phyloP scores from a whole-genome alignment of 2,113 vertebrate genomes.

The Anolis carolinensis region DNA sequence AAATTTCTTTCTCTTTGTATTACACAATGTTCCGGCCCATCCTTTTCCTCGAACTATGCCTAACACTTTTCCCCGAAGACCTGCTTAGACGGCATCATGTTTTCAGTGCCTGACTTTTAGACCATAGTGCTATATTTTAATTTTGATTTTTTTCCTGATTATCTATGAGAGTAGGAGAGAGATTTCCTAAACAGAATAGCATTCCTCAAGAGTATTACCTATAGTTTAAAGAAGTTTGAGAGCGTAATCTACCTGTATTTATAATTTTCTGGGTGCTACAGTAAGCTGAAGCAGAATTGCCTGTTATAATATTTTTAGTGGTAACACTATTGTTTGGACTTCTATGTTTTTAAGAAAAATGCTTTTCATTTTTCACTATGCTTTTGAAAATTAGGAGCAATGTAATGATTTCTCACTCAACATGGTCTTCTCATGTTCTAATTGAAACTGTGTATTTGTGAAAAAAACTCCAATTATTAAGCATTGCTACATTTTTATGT shows the following conservation, averaged over 20 bases:
- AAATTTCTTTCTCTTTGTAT: background rate
- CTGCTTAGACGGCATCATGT: background rate
- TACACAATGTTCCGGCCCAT: too few species aligned
- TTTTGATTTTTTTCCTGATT: background rate
- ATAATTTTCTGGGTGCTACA: background rate
- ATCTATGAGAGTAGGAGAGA: background rate
- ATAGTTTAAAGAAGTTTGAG: background rate
- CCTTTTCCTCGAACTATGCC: background rate
- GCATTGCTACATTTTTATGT: background rate
- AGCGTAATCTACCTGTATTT: background rate
- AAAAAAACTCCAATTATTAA: background rate
- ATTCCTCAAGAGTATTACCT: background rate
- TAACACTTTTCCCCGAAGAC: background rate
- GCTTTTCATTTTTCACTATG: background rate
- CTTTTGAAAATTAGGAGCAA: background rate
- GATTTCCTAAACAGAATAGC: background rate
- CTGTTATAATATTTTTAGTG: background rate
- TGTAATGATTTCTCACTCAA: background rate
- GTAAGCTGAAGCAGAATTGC: background rate
- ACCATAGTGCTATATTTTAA: background rate
- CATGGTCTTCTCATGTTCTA: background rate
- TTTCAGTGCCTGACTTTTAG: background rate
- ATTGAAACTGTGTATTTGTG: background rate
- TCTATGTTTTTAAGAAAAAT: background rate
- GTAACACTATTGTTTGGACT: background rate